phyloP scores from a whole-genome alignment of 2,113 vertebrate species.

The Acanthisitta chloris region DNA sequence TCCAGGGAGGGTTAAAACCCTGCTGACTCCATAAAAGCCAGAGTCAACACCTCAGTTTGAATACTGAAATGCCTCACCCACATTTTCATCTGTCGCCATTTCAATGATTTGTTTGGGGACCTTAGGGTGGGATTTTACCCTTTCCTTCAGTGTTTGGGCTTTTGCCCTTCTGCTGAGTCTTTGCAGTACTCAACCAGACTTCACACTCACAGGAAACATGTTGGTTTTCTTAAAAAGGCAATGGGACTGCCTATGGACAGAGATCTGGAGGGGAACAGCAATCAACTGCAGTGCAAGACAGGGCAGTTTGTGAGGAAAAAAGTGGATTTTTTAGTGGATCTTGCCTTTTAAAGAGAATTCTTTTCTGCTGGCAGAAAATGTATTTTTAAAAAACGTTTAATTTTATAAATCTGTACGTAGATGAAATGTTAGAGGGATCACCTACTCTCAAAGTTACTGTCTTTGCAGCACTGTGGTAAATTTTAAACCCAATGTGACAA shows the following conservation, averaged over 20 bases:
- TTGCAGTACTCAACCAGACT: background rate
- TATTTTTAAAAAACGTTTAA: background rate
- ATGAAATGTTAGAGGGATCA: background rate
- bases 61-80: background rate
- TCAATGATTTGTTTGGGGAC: background rate
- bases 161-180: background rate
- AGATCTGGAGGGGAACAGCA: background rate
- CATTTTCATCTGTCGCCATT: background rate
- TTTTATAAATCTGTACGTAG: slow-evolving; percentile 16
- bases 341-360: slow-evolving; percentile 40
- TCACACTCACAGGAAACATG: background rate
- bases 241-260: background rate
- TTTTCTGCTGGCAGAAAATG: slow-evolving; percentile 66
- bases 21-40: background rate
- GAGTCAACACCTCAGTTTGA: background rate
- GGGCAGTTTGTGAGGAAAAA: background rate
- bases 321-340: background rate
- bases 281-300: background rate
- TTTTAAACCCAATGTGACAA: slow-evolving; percentile 23
- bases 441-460: background rate
- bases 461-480: slow-evolving; percentile 12
- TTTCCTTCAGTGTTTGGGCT: background rate
- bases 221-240: slow-evolving; percentile 40
- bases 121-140: background rate
- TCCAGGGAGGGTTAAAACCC: background rate